These are phyloP conservation scores for Gari tellinella DNA, from an alignment of 2,888 invertebrate genomes.

Conservation along the genomic window DNA sequence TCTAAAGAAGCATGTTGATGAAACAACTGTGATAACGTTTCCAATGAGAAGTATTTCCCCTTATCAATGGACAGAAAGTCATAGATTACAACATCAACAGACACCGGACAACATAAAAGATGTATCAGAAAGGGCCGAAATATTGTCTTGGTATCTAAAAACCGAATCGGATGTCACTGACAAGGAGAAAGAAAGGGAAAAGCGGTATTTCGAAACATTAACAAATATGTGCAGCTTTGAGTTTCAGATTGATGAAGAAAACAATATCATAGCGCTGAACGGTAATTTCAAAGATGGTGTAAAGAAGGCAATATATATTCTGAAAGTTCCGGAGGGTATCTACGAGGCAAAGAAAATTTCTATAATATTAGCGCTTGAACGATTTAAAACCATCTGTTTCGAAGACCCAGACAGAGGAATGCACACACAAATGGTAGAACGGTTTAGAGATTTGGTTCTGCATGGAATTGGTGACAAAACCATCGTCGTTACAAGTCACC, in stretches of 20 bases:
- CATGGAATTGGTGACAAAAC: constrained; percentile 6
- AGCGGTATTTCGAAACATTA: no score
- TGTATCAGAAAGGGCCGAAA: constrained; percentile 4
- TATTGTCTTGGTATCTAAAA: constrained; percentile 1
- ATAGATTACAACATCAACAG: neutral
- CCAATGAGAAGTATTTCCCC: constrained; percentile 14
- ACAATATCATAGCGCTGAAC: neutral
- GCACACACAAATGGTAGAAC: constrained; percentile 29
- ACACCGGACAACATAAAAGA: neutral
- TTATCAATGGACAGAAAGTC: constrained; percentile 16
- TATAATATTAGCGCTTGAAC: constrained; percentile 7
- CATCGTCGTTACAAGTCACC: constrained; percentile 6
- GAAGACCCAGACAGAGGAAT: constrained; percentile 32
- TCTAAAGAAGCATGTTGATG: constrained; percentile 1
- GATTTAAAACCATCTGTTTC: constrained; percentile 18
- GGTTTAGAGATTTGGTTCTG: constrained; percentile 18
- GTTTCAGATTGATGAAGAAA: neutral
- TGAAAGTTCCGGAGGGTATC: constrained; percentile 22
- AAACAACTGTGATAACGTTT: neutral
- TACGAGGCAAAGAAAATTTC: constrained; percentile 16
- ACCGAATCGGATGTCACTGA: neutral
- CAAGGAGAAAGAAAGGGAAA: no score
- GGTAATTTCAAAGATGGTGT: neutral
- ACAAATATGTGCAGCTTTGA: no score
- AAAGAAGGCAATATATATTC: neutral